A percentile compares a stretch with the other conserved stretches of the same genome.
These are phyloP conservation scores for Cotesia vestalis DNA, from an alignment of 1,140 invertebrate genomes.

Conservation along the genomic window DNA sequence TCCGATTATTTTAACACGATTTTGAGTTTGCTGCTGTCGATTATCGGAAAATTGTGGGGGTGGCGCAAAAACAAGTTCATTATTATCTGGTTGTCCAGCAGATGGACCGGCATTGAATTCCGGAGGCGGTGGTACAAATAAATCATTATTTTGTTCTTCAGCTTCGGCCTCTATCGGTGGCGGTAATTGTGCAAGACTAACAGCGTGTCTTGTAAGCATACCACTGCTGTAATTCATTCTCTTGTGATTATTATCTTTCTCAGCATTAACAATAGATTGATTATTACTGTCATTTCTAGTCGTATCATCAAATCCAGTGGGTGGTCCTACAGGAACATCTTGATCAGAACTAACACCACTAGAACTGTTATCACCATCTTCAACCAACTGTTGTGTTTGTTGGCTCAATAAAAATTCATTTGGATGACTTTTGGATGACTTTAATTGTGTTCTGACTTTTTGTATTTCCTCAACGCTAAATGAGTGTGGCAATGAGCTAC, in stretches of 20 bases:
- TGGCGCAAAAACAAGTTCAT: slow-evolving; percentile 71
- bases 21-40: slow-evolving; percentile 46
- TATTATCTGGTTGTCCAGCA: slow-evolving; percentile 54
- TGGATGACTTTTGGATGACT: slow-evolving; percentile 85
- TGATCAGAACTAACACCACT: slow-evolving; percentile 88
- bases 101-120: slow-evolving; percentile 72
- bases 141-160: slow-evolving; percentile 72
- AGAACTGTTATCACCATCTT: slow-evolving; percentile 87
- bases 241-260: slow-evolving; percentile 55
- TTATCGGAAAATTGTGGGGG: slow-evolving; percentile 78
- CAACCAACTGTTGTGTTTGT: slow-evolving; percentile 67
- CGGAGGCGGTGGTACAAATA: slow-evolving; percentile 81
- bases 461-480: slow-evolving; percentile 89
- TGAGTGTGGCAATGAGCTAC: slow-evolving; percentile 81
- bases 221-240: slow-evolving; percentile 62
- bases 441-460: slow-evolving; percentile 82
- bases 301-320: slow-evolving; percentile 62
- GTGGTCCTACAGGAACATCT: slow-evolving; percentile 69
- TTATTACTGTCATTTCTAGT: slow-evolving; percentile 51
- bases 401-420: slow-evolving; percentile 75
- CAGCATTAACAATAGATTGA: slow-evolving; percentile 50
- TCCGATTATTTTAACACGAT: slow-evolving; percentile 79
- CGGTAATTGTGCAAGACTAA: slow-evolving; percentile 81
- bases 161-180: slow-evolving; percentile 81
- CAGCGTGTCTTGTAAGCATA: slow-evolving; percentile 73